Evolutionary conservation across 2,888 invertebrate species (phyloP).

Genomic region (Thelaira solivaga): DNA sequence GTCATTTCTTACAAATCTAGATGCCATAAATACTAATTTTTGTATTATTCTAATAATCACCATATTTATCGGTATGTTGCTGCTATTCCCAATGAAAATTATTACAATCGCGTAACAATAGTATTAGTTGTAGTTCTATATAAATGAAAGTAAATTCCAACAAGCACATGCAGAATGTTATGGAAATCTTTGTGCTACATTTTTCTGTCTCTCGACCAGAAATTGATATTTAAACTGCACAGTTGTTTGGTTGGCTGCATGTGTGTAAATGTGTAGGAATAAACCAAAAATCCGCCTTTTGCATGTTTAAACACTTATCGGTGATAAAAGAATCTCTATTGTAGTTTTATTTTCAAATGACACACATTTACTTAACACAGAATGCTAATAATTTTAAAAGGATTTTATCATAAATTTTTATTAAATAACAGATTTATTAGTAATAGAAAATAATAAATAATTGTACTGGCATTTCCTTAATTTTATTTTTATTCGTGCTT

Average conservation of each 20-base stretch:
- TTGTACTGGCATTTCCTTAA: too few relatives aligned
- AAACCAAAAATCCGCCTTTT: slow-evolving; percentile 53
- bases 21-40: too few relatives aligned
- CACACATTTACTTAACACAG: background rate
- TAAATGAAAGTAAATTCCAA: background rate
- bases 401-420: too few relatives aligned
- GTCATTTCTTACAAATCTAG: too few relatives aligned
- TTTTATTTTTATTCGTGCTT: too few relatives aligned
- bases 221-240: slow-evolving; percentile 19
- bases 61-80: too few relatives aligned
- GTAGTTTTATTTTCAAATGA: slow-evolving; percentile 14
- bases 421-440: too few relatives aligned
- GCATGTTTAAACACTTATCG: slow-evolving; percentile 28
- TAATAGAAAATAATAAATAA: too few relatives aligned
- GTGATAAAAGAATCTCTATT: slow-evolving; percentile 15
- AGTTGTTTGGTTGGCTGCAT: background rate
- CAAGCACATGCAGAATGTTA: slow-evolving; percentile 21
- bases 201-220: slow-evolving; percentile 18
- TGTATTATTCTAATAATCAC: too few relatives aligned
- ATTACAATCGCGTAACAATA: background rate
- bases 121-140: background rate
- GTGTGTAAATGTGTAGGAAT: slow-evolving; percentile 13
- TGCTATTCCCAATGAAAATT: too few relatives aligned
- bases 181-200: slow-evolving; percentile 30
- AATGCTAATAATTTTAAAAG: background rate